Percentiles rank a stretch among this genome's conserved stretches.
These are phyloP conservation scores for Anabacerthia variegaticeps DNA, from an alignment of 2,797 vertebrate species.

Conservation along the genomic window DNA sequence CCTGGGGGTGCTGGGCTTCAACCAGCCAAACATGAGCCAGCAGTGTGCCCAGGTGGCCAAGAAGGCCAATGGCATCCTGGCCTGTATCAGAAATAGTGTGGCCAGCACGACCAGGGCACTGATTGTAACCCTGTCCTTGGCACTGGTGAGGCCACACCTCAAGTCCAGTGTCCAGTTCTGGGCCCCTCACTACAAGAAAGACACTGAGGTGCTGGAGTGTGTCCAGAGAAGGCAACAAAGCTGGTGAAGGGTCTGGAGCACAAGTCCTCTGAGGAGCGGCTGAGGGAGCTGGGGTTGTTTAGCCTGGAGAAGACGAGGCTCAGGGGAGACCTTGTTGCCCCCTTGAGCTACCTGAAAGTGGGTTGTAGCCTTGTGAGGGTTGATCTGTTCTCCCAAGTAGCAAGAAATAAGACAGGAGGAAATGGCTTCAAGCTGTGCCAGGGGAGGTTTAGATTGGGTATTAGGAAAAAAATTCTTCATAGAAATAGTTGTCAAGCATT, in stretches of 20 bases:
- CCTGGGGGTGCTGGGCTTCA: background rate
- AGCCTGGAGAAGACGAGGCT: background rate
- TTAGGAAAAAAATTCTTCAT: background rate
- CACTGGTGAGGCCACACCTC: background rate
- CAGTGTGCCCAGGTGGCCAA: background rate
- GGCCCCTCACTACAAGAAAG: background rate
- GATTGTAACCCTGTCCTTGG: background rate
- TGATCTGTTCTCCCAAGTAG: background rate
- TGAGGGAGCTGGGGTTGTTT: background rate
- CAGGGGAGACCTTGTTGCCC: background rate
- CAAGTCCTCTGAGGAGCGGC: background rate
- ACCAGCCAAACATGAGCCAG: background rate
- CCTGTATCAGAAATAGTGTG: background rate
- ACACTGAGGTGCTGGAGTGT: rapidly evolving
- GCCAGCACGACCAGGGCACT: background rate
- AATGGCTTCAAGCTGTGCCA: background rate
- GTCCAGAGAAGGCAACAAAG: background rate
- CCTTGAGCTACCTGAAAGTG: background rate
- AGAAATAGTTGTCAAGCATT: background rate
- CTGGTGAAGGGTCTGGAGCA: background rate
- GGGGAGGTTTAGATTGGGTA: background rate
- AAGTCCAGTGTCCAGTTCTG: background rate
- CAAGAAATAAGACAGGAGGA: background rate
- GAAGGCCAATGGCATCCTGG: background rate
- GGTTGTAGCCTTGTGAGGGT: background rate